These are phyloP conservation scores for Paedocypris sp. DNA, from an alignment of 2,113 vertebrate species.

Conservation along the genomic window DNA sequence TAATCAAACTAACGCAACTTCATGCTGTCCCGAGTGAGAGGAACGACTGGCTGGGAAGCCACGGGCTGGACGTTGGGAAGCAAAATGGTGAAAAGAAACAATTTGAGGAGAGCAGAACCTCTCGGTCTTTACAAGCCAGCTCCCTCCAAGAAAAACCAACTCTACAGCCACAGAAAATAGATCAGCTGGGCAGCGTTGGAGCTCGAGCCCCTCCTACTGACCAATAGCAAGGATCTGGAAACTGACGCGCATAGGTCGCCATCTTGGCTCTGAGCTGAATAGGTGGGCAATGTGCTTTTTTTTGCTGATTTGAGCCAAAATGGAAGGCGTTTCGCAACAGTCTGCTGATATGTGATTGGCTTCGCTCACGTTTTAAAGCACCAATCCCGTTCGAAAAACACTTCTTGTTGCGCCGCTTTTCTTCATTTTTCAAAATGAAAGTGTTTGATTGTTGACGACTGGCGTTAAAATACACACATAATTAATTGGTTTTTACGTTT, in stretches of 20 bases:
- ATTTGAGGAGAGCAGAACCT: slow-evolving; percentile 35
- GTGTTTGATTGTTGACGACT: too few relatives aligned
- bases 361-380: not conserved
- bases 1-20: not conserved
- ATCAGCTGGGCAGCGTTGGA: slow-evolving; percentile 64
- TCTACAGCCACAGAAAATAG: slow-evolving; percentile 40
- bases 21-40: not conserved
- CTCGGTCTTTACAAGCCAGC: slow-evolving; percentile 57
- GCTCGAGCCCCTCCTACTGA: slow-evolving; percentile 45
- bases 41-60: slow-evolving; percentile 8
- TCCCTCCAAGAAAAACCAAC: slow-evolving; percentile 60
- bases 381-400: too few relatives aligned
- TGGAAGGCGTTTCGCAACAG: slow-evolving; percentile 33
- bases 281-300: not conserved
- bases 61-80: slow-evolving; percentile 18
- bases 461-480: too few relatives aligned
- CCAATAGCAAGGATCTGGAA: slow-evolving; percentile 30
- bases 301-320: slow-evolving; percentile 34
- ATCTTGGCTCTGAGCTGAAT: slow-evolving; percentile 50
- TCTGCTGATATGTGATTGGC: not conserved
- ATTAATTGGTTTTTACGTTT: too few relatives aligned
- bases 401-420: too few relatives aligned
- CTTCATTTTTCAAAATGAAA: too few relatives aligned
- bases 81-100: slow-evolving; percentile 11
- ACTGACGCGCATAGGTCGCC: slow-evolving; percentile 35